Percentiles rank a stretch among this genome's conserved stretches.
Conservation (phyloP, 1,140 invertebrate species). For the Drosophila ohnishii region DNA sequence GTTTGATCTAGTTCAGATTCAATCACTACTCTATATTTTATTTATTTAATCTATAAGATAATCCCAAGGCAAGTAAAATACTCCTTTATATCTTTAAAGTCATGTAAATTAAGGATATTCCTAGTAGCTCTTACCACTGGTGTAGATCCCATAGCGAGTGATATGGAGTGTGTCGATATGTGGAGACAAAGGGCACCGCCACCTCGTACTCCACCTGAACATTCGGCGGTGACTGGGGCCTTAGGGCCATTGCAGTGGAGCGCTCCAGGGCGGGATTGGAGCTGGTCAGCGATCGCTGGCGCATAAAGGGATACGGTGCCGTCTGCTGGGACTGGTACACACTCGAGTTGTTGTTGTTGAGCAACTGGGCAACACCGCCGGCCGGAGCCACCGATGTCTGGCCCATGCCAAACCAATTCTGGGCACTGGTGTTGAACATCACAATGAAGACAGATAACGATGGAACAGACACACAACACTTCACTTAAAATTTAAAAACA, state of each 20-base stretch:
- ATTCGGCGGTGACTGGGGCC: slow-evolving; percentile 64
- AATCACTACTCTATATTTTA: background rate
- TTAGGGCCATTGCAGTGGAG: slow-evolving; percentile 25
- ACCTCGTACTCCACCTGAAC: slow-evolving; percentile 82
- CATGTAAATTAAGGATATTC: background rate
- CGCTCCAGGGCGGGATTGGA: slow-evolving; percentile 78
- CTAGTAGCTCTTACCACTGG: slow-evolving; percentile 73
- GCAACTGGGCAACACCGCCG: slow-evolving; percentile 45
- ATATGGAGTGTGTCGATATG: slow-evolving; percentile 81
- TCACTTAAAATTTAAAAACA: slow-evolving; percentile 60
- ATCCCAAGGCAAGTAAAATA: background rate
- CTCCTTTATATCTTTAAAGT: background rate
- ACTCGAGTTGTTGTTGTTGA: slow-evolving; percentile 50
- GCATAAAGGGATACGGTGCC: slow-evolving; percentile 57
- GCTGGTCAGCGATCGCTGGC: slow-evolving; percentile 69
- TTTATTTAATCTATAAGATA: background rate
- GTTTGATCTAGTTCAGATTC: too few species aligned
- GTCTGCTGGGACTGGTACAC: slow-evolving; percentile 32
- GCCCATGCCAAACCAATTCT: slow-evolving; percentile 77
- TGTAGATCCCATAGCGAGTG: slow-evolving; percentile 82
- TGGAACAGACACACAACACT: slow-evolving; percentile 23
- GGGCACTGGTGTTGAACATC: slow-evolving; percentile 73
- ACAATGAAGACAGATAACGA: slow-evolving; percentile 9
- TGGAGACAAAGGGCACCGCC: slow-evolving; percentile 73
- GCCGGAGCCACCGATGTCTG: slow-evolving; percentile 39